These are phyloP conservation scores for Sebastes cheni DNA, from an alignment of 2,797 vertebrate genomes.

Conservation along the genomic window DNA sequence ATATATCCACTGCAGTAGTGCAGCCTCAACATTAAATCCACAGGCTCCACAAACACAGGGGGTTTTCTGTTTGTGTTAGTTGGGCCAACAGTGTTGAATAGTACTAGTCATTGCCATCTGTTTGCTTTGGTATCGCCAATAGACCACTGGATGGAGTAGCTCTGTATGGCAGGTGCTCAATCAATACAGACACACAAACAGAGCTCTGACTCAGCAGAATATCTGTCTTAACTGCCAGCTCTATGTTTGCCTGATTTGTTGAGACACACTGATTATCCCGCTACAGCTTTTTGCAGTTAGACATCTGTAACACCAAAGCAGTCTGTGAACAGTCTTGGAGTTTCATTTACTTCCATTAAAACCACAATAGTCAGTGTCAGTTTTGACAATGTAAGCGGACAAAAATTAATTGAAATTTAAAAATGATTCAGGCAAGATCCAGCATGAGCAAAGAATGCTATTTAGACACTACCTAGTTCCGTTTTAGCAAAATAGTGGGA, in stretches of 20 bases:
- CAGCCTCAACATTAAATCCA: not conserved
- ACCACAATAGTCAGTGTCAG: not conserved
- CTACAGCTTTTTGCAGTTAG: not conserved
- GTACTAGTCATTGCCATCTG: constrained; percentile 6
- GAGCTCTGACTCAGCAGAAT: constrained; percentile 45
- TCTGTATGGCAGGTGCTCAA: constrained; percentile 19
- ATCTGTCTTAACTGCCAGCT: constrained; percentile 24
- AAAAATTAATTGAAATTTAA: not conserved
- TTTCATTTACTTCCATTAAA: not conserved
- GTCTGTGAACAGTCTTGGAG: not conserved
- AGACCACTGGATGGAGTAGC: not conserved
- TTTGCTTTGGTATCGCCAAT: constrained; percentile 15
- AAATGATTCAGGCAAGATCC: not conserved
- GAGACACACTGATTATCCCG: constrained; percentile 17
- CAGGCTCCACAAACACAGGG: not conserved
- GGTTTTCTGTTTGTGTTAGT: constrained; percentile 2
- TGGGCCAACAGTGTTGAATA: not conserved
- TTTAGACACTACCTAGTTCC: not conserved
- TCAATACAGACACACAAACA: constrained; percentile 32
- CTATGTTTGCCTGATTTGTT: constrained; percentile 16
- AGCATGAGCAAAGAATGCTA: not conserved
- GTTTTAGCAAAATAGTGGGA: not conserved
- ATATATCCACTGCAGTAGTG: not conserved
- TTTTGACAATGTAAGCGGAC: not conserved
- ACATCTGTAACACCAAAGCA: not conserved